Evolutionary conservation across 2,888 invertebrate genomes (phyloP).

Genomic region (Hoplodrina blanda): DNA sequence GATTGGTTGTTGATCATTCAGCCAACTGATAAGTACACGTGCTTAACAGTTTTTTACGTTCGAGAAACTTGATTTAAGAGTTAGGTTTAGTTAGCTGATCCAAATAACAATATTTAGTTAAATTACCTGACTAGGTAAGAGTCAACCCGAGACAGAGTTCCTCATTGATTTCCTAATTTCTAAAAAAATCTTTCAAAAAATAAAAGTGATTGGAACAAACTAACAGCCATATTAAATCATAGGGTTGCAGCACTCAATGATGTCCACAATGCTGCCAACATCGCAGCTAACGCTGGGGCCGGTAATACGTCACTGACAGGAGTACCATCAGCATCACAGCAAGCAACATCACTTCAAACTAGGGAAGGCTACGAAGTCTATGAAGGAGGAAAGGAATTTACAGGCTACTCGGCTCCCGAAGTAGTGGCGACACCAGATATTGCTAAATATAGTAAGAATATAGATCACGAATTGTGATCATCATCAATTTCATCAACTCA

Average conservation of each 20-base stretch:
- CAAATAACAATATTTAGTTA: no score
- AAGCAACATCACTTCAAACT: constrained; percentile 66
- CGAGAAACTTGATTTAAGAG: no score
- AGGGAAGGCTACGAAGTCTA: constrained; percentile 90
- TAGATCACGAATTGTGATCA: not conserved
- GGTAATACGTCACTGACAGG: constrained; percentile 59
- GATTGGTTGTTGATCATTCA: no score
- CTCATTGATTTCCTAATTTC: no score
- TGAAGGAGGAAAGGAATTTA: constrained; percentile 91
- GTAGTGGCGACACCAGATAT: constrained; percentile 72
- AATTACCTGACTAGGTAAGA: no score
- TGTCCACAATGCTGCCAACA: constrained; percentile 87
- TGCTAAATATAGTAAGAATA: constrained; percentile 82
- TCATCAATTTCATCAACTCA: not conserved
- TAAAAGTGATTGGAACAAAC: not conserved
- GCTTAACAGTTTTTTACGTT: no score
- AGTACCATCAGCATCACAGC: constrained; percentile 43
- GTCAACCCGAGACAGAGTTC: not conserved
- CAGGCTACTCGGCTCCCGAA: constrained; percentile 80
- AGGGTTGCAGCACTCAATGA: constrained; percentile 94
- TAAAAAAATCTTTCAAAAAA: not conserved
- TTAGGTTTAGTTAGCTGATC: no score
- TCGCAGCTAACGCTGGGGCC: constrained; percentile 32
- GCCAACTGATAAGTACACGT: no score
- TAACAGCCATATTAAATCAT: not conserved